Evolutionary conservation across 2,797 vertebrate species (phyloP).

Genomic region (Zenarchopterus dispar): DNA sequence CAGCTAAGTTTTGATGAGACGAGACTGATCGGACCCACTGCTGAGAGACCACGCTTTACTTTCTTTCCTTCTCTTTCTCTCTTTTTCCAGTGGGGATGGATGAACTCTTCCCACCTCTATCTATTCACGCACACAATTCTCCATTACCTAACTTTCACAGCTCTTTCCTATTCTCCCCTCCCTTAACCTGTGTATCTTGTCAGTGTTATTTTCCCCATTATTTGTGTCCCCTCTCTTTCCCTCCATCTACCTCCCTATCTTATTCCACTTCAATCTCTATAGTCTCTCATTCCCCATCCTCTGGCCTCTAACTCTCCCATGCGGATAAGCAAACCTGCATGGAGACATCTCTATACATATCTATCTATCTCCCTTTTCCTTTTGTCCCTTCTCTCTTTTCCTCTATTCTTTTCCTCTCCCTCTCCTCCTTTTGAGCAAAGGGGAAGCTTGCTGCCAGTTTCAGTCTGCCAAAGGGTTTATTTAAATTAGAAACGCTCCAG

Average conservation of each 20-base stretch:
- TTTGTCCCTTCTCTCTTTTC: conserved; percentile 59
- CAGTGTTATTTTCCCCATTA: conserved; percentile 60
- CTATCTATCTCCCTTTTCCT: conserved; percentile 72
- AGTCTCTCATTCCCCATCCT: conserved; percentile 58
- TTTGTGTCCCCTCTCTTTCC: conserved; percentile 67
- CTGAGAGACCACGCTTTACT: conserved; percentile 60
- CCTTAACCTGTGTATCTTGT: conserved; percentile 64
- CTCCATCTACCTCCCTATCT: conserved; percentile 64
- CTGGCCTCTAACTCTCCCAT: conserved; percentile 72
- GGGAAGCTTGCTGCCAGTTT: conserved; percentile 87
- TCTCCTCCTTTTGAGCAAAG: conserved; percentile 75
- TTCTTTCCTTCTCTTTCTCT: conserved; percentile 35
- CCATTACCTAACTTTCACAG: conserved; percentile 72
- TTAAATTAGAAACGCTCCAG: conserved; percentile 87
- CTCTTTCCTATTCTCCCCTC: conserved; percentile 64
- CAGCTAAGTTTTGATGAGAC: conserved; percentile 77
- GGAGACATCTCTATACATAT: conserved; percentile 77
- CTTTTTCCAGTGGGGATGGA: conserved; percentile 42
- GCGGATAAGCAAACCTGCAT: conserved; percentile 68
- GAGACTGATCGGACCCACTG: conserved; percentile 69
- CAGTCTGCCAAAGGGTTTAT: conserved; percentile 87
- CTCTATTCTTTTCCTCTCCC: conserved; percentile 72
- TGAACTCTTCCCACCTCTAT: conserved; percentile 58
- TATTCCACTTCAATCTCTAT: conserved; percentile 67
- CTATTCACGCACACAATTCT: conserved; percentile 57